Evolutionary conservation across 2,113 vertebrate species (phyloP), one percentile per base, ranked within the genome.

Genomic region (Triplophysa rosa): DNA sequence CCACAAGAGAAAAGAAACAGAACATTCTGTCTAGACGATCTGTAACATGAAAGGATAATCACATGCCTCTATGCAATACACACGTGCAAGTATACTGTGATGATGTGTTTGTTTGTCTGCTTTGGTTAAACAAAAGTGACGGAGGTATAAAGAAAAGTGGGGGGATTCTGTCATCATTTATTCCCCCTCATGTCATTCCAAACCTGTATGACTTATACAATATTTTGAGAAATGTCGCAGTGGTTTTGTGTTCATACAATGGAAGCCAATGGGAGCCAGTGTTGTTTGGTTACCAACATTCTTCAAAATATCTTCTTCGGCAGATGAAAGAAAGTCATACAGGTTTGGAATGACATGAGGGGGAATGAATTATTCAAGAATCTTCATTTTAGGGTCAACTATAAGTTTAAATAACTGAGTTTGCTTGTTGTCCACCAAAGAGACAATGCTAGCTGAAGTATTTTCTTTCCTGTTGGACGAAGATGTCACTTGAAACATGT

Each of bases 11-110:
- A 37, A 37, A 37, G 33, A 37, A 37, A 37, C 9, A 23, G 37
- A 47, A 54, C 61, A 24, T 72, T 59, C 73, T 67, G 26, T 54
- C 42, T 67, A 29, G 23, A 61, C 52, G 64, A 73, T 67, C 64
- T 77, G 72, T 76, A 69, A 65, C 61, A 47, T 80, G 77, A 77
- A 74, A 67, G 65, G 26, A 13, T 67, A 64, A 40, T 67, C 72
- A 42, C 68, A 73, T 67, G 77, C 74, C 67, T 70, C 67, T 75
- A 78, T 81, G 79, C 63, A 78, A 81, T 64, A 81, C 78, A 68
- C 24, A 77, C 24, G 72, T 77, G 67, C 65, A 80, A 80, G 78
- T 72, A 84, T 78, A 67, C 67, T 63, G 21, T 80, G 61, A 33
- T 68, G 42, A 16, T 67, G 70, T 67, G 63, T 67, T 33, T 75